Evolutionary conservation across 2,888 invertebrate genomes (phyloP).

Genomic region (Plebejus anna): DNA sequence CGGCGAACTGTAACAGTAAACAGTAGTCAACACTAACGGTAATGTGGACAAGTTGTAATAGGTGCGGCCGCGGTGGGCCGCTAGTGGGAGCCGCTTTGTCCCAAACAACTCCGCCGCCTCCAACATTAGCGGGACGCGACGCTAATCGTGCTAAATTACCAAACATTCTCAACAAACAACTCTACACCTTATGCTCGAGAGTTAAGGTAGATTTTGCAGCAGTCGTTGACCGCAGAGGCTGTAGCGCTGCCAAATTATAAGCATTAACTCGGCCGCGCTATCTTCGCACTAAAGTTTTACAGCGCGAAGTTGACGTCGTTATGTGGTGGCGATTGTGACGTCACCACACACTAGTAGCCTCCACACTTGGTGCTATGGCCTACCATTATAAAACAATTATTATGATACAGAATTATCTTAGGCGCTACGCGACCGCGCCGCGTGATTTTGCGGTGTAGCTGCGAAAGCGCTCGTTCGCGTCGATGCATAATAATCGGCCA

Average conservation of each 20-base stretch:
- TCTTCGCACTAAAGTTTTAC: conserved; percentile 16
- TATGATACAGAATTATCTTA: too few relatives aligned
- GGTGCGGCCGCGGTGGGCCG: neutral
- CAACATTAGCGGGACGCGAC: neutral
- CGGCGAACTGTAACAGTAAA: neutral
- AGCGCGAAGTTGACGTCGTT: neutral
- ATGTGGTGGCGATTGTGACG: neutral
- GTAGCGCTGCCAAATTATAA: conserved; percentile 7
- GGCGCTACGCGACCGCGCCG: too few relatives aligned
- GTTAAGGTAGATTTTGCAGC: neutral
- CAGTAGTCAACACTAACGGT: conserved; percentile 1
- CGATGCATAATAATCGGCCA: too few relatives aligned
- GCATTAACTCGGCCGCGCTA: conserved; percentile 7
- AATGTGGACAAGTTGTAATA: conserved; percentile 6
- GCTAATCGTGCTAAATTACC: conserved; percentile 18
- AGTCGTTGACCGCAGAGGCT: neutral
- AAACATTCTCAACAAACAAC: neutral
- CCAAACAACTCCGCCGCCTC: neutral
- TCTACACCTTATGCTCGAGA: neutral
- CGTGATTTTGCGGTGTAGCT: too few relatives aligned
- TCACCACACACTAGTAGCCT: neutral
- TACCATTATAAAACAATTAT: too few relatives aligned
- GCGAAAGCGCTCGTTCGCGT: too few relatives aligned
- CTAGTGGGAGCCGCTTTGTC: neutral
- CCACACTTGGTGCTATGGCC: neutral